Base-by-base conservation (phyloP, 2,797 vertebrate genomes). In the Myotis findleyi region DNA sequence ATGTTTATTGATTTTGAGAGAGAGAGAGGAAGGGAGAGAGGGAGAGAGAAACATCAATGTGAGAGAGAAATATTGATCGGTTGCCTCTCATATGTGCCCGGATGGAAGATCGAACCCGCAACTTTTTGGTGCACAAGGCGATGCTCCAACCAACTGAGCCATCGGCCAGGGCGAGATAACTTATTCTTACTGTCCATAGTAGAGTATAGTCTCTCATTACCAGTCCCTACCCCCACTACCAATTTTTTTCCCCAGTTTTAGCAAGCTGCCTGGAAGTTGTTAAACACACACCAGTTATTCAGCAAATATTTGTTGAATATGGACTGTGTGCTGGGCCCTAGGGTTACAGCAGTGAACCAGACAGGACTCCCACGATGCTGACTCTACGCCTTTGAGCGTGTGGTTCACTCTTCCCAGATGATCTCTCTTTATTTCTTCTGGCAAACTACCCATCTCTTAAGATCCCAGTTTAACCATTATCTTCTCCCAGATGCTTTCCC, bases 251-350 rank as follows among this genome's bases (percentile, higher is more conserved):
- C 71, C 59, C 11, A 73, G 62, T 33, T 77, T 93, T 72, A 69
- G 76, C 72, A 27, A 80, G n/a, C 79, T 88, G 66, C 33, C 64
- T 87, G 71, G 14, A 36, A 51, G 47, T 83, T 83, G 94, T 94
- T 76, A 91, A 95, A 94, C n/a, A 92, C 36, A 30, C 27, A 62
- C 12, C 27, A 47, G 76, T 44, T 49, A 16, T n/a, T 89, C 77
- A 49, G 91, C 85, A 96, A 75, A 86, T 95, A 66, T 76, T 86
- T 86, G 72, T 69, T 76, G 88, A 68, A 6, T 53, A 2, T 44
- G 64, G 59, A 53, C 62, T 69, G 62, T 90, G n/a, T 81, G n/a
- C 55, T 89, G 21, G 83, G 27, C 73, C 85, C 82, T 62, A 7
- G 71, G 57, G 53, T 89, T 64, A 76, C 49, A 88, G 57, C 18